These are phyloP conservation scores for Lycia hirtaria DNA, from an alignment of 2,888 invertebrate species.

Conservation along the genomic window DNA sequence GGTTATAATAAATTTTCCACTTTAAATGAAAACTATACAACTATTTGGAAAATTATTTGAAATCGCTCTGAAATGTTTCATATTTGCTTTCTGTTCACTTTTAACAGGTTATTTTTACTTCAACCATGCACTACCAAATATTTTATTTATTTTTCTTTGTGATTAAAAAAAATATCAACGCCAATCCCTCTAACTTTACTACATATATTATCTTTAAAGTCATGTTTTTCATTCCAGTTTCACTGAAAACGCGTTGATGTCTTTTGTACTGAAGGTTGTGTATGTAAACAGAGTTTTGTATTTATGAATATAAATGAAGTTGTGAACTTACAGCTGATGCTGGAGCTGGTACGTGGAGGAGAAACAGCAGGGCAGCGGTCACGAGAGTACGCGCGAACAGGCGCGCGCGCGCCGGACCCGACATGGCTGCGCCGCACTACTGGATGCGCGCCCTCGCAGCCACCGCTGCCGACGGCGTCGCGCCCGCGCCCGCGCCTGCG, in stretches of 20 bases:
- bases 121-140: too few relatives aligned
- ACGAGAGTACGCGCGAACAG: conserved; percentile 67
- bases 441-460: conserved; percentile 72
- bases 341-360: conserved; percentile 60
- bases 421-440: conserved; percentile 83
- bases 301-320: conserved; percentile 17
- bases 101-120: too few relatives aligned
- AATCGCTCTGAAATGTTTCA: too few relatives aligned
- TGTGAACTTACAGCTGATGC: conserved; percentile 70
- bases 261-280: conserved; percentile 44
- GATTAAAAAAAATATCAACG: background rate
- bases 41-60: too few relatives aligned
- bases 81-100: too few relatives aligned
- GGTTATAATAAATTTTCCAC: too few relatives aligned
- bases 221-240: conserved; percentile 10
- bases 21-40: too few relatives aligned
- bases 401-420: conserved; percentile 83
- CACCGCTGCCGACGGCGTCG: conserved; percentile 47
- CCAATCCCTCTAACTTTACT: background rate
- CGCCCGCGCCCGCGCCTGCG: conserved; percentile 51
- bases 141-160: background rate
- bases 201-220: conserved; percentile 4
- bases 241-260: conserved; percentile 55
- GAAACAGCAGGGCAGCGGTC: conserved; percentile 63
- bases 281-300: conserved; percentile 1